Evolutionary conservation across 2,797 vertebrate species (phyloP), one percentile per base, ranked within the genome.

Genomic region (Microctenopoma stevenorrisi): DNA sequence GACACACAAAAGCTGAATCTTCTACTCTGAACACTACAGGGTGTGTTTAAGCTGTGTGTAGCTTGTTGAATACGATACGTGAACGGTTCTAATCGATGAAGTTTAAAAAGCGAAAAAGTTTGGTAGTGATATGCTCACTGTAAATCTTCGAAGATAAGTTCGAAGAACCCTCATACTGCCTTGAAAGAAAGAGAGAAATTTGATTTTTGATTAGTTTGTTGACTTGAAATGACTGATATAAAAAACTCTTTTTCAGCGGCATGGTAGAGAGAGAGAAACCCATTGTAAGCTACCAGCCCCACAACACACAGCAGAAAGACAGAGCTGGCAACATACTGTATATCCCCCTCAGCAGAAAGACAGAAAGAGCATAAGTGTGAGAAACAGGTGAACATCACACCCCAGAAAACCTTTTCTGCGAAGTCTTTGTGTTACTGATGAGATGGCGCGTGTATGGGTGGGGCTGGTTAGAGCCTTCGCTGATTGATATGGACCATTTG

Each of bases 1-100:
- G 40, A 64, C 55, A 54, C 60, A 62, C 55, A 65, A 46, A 22
- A 0, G 28, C 37, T 44, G 43, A 26, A 33, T 47, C 40, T 16
- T 56, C n/a, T 6, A 14, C 33, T 33, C 4, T 42, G 6, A 16
- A 28, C 44, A 18, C 40, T 66, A 49, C n/a, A 66, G 57, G 43
- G 26, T 9, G 9, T 14, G 35, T 58, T 53, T 16, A 60, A 64
- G n/a, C 54, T 42, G 35, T 22, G 18, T 38, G 53, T 47, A 22
- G 7, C 46, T 50, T 5, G n/a, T 26, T 37, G 35, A 40, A 54
- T 44, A 43, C 16, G 50, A 14, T 2, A 47, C 16, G 7, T 51
- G 61, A 61, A 46, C 15, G 38, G 40, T n/a, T 59, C 11, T 11
- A 1, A 48, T 43, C 28, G 28, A 22, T 22, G 22, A 22, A 22